These are phyloP conservation scores for Cnemophilus loriae DNA, from an alignment of 2,113 vertebrate species.

Conservation along the genomic window DNA sequence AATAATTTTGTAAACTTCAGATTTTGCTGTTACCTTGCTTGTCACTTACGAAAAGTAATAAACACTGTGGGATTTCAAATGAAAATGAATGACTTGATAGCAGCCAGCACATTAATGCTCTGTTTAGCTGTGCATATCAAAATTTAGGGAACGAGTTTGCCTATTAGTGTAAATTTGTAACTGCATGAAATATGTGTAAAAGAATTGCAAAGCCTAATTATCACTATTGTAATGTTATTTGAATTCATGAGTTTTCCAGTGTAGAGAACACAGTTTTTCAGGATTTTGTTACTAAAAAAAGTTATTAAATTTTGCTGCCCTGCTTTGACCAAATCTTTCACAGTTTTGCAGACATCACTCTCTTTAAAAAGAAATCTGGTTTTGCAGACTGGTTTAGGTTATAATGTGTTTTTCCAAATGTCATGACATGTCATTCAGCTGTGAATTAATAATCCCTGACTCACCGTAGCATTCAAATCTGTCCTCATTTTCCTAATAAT, in stretches of 20 bases:
- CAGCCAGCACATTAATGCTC: background rate
- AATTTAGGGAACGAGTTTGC: background rate
- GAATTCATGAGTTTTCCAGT: background rate
- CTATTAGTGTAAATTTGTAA: background rate
- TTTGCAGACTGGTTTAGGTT: background rate
- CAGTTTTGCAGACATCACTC: background rate
- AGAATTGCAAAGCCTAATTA: background rate
- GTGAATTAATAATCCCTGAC: background rate
- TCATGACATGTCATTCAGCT: background rate
- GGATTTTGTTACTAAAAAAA: background rate
- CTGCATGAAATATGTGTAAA: background rate
- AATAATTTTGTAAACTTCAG: background rate
- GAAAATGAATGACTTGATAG: background rate
- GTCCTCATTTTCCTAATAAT: background rate
- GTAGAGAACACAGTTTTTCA: background rate
- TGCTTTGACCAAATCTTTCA: background rate
- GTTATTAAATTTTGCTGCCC: background rate
- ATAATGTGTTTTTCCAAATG: background rate
- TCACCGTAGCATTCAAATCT: background rate
- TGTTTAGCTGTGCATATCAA: background rate
- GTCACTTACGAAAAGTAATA: background rate
- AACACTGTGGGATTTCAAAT: background rate
- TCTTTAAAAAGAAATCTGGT: background rate
- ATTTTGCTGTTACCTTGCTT: constrained; percentile 4
- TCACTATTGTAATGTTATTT: background rate